phyloP scores from a whole-genome alignment of 2,888 invertebrate species.

The Oasisia sp. region DNA sequence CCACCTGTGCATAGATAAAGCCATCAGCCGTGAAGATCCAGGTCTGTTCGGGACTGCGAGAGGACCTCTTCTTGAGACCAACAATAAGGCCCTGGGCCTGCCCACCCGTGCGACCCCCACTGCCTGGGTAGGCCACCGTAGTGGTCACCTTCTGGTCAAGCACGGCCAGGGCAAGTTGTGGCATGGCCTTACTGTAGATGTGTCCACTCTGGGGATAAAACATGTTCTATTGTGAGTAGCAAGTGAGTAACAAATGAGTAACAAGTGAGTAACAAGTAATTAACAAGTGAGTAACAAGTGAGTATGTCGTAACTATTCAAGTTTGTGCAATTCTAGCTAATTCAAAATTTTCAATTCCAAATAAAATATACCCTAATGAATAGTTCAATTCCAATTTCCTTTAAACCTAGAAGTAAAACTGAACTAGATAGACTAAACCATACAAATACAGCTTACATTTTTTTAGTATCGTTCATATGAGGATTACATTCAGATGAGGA shows the following conservation, averaged over 20 bases:
- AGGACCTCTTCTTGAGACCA: slow-evolving; percentile 54
- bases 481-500: too few relatives aligned
- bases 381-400: too few relatives aligned
- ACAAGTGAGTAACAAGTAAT: neutral
- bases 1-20: slow-evolving; percentile 53
- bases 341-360: too few relatives aligned
- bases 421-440: too few relatives aligned
- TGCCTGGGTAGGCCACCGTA: slow-evolving; percentile 35
- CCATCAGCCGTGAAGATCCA: slow-evolving; percentile 62
- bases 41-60: slow-evolving; percentile 53
- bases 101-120: slow-evolving; percentile 38
- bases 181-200: slow-evolving; percentile 59
- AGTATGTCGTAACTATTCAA: too few relatives aligned
- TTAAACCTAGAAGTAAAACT: too few relatives aligned
- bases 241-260: neutral
- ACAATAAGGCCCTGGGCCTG: slow-evolving; percentile 55
- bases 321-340: too few relatives aligned
- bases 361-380: too few relatives aligned
- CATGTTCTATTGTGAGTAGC: neutral
- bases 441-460: too few relatives aligned
- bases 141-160: slow-evolving; percentile 45
- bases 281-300: too few relatives aligned
- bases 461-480: too few relatives aligned
- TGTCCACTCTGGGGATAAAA: slow-evolving; percentile 51
- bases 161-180: slow-evolving; percentile 58